These are phyloP conservation scores for Chymomyza caudatula DNA, from an alignment of 2,888 invertebrate genomes.

Conservation along the genomic window DNA sequence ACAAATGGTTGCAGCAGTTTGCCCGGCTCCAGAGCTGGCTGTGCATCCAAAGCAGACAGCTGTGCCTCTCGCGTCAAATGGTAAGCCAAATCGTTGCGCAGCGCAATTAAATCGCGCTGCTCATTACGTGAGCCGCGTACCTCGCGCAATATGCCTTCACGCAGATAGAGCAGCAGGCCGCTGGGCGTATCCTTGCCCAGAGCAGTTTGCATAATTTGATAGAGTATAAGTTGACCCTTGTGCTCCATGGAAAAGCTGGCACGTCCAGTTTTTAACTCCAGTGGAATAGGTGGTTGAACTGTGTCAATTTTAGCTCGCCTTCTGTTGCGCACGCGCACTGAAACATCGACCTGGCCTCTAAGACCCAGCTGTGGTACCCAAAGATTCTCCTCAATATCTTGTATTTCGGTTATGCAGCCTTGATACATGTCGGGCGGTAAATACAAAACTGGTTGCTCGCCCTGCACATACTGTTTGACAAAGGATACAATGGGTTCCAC, in stretches of 20 bases:
- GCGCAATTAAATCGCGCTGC: constrained; percentile 86
- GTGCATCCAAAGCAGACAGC: constrained; percentile 32
- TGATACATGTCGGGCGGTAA: constrained; percentile 45
- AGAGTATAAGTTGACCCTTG: constrained; percentile 92
- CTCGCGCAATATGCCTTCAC: constrained; percentile 85
- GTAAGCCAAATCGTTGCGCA: constrained; percentile 89
- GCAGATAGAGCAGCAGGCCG: constrained; percentile 91
- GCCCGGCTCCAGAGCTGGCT: constrained; percentile 15
- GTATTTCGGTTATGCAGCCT: constrained; percentile 84
- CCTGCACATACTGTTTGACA: constrained; percentile 80
- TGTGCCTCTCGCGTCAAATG: constrained; percentile 79
- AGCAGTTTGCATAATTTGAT: constrained; percentile 91
- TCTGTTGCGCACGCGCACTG: constrained; percentile 80
- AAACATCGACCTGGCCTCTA: constrained; percentile 96
- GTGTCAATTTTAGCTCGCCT: constrained; percentile 15
- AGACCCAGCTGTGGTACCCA: constrained; percentile 94
- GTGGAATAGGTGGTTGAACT: constrained; percentile 79
- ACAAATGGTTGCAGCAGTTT: constrained; percentile 72
- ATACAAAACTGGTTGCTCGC: constrained; percentile 31
- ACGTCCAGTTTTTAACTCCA: constrained; percentile 96
- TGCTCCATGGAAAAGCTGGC: constrained; percentile 92
- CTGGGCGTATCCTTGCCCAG: constrained; percentile 83
- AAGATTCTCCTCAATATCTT: constrained; percentile 96
- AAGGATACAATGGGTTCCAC: constrained; percentile 85
- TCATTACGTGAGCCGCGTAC: constrained; percentile 84